A percentile compares a stretch with the other conserved stretches of the same genome.
These are phyloP conservation scores for Digitonthophagus gazella DNA, from an alignment of 2,888 invertebrate genomes.

Conservation along the genomic window DNA sequence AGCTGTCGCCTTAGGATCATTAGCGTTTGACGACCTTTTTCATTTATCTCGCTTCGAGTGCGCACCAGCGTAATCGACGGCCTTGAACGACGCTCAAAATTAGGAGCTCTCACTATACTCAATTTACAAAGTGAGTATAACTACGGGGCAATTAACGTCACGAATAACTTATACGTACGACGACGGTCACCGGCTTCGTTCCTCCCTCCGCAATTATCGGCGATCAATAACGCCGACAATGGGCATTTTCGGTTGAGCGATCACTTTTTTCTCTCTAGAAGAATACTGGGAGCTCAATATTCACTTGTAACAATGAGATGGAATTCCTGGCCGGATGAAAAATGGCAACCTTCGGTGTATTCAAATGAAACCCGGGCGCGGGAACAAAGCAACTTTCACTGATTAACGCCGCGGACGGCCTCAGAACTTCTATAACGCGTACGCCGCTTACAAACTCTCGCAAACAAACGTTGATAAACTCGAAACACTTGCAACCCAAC, in stretches of 20 bases:
- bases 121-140: background rate
- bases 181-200: background rate
- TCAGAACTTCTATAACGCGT: constrained; percentile 18
- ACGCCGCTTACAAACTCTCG: constrained; percentile 17
- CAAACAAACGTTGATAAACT: constrained; percentile 1
- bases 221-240: background rate
- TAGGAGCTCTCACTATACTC: background rate
- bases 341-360: constrained; percentile 25
- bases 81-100: background rate
- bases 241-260: background rate
- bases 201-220: background rate
- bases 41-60: background rate
- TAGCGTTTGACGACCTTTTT: background rate
- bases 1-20: background rate
- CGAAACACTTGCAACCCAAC: background rate
- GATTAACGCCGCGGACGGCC: constrained; percentile 23
- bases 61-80: background rate
- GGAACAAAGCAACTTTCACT: constrained; percentile 25
- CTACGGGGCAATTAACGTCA: background rate
- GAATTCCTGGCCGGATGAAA: constrained; percentile 5
- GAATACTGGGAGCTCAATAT: background rate
- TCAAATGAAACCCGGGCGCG: constrained; percentile 22
- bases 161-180: background rate
- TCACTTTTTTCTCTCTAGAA: background rate
- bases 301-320: constrained; percentile 9